Percentiles rank a stretch among this genome's conserved stretches.
Conservation (phyloP, 2,888 invertebrate genomes). For the Neoaliturus tenellus region DNA sequence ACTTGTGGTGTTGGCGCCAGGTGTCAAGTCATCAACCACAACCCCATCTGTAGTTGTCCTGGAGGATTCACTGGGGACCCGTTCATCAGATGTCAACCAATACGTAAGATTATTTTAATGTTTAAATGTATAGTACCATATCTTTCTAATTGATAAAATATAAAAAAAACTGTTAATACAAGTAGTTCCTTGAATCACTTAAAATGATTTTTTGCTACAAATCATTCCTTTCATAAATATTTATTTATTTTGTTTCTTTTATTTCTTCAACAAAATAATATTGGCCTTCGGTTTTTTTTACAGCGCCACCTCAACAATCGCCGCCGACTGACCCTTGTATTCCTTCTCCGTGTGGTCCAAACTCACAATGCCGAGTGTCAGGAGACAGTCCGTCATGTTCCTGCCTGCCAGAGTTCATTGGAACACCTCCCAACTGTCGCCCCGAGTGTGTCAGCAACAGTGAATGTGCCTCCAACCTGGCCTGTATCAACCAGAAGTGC, state of each 20-base stretch:
- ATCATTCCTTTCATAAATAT: no score
- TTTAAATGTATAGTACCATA: no score
- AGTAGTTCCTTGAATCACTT: no score
- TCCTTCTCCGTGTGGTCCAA: slow-evolving; percentile 93
- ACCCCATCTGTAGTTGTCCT: slow-evolving; percentile 83
- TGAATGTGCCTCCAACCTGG: slow-evolving; percentile 77
- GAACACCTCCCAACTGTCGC: slow-evolving; percentile 88
- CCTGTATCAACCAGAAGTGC: slow-evolving; percentile 72
- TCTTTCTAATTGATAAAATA: no score
- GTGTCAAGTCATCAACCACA: slow-evolving; percentile 85
- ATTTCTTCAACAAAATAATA: no score
- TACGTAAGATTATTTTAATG: slow-evolving; percentile 70
- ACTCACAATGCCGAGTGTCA: slow-evolving; percentile 87
- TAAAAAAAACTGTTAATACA: no score
- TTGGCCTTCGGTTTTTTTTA: no score
- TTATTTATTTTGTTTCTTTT: no score
- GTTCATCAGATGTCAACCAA: slow-evolving; percentile 78
- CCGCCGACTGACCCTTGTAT: slow-evolving; percentile 81
- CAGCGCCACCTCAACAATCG: slow-evolving; percentile 75
- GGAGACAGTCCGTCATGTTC: slow-evolving; percentile 85
- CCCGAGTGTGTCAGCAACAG: slow-evolving; percentile 90
- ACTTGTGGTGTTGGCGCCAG: slow-evolving; percentile 83
- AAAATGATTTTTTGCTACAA: no score
- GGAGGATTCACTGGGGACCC: slow-evolving; percentile 84
- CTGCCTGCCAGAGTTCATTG: slow-evolving; percentile 86